Evolutionary conservation across 2,113 vertebrate species (phyloP).

Genomic region (Pluvianellus socialis): DNA sequence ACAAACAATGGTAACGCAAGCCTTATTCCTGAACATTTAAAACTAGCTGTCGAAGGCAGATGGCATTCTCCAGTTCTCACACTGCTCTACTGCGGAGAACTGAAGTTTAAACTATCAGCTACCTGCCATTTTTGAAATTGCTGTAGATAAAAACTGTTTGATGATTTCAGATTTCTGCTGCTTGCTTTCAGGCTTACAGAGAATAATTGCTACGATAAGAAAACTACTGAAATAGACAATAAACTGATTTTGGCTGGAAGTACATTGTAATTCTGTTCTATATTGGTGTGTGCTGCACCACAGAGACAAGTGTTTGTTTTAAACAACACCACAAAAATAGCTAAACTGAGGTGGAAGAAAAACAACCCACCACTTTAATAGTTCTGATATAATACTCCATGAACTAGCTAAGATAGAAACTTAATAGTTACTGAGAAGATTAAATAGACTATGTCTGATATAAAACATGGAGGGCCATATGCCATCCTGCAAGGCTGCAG

Average conservation of each 20-base stretch:
- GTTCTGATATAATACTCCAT: slow-evolving; percentile 66
- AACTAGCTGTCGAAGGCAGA: slow-evolving; percentile 75
- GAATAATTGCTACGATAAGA: slow-evolving; percentile 82
- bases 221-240: slow-evolving; percentile 81
- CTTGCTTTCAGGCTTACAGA: slow-evolving; percentile 79
- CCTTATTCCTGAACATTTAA: slow-evolving; percentile 65
- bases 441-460: slow-evolving; percentile 58
- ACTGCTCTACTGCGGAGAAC: slow-evolving; percentile 73
- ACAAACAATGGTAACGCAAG: slow-evolving; percentile 12
- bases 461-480: slow-evolving; percentile 46
- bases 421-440: slow-evolving; percentile 72
- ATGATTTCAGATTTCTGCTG: slow-evolving; percentile 81
- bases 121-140: slow-evolving; percentile 83
- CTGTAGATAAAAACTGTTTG: slow-evolving; percentile 81
- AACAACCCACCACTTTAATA: slow-evolving; percentile 62
- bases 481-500: background rate
- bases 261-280: slow-evolving; percentile 80
- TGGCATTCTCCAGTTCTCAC: slow-evolving; percentile 74
- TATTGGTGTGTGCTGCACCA: slow-evolving; percentile 74
- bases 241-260: slow-evolving; percentile 80
- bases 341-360: slow-evolving; percentile 42
- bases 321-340: slow-evolving; percentile 73
- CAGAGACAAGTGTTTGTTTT: slow-evolving; percentile 76
- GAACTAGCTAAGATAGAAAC: slow-evolving; percentile 58
- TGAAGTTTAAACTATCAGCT: slow-evolving; percentile 80